Percentiles rank a stretch among this genome's conserved stretches.
Conservation (phyloP, 2,888 invertebrate genomes). For the Cerastis rubricosa region DNA sequence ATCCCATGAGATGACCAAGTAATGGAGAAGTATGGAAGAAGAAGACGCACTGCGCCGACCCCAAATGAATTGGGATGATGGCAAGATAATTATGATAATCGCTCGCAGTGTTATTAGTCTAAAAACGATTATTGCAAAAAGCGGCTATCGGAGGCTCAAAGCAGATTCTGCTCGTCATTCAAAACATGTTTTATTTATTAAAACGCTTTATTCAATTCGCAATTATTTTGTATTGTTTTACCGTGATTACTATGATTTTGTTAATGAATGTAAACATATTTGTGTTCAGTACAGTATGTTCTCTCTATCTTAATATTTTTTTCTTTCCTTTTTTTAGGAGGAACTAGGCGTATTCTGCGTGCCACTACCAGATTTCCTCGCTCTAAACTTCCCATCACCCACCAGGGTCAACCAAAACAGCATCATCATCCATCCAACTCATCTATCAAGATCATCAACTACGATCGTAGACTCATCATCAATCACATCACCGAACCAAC, state of each 20-base stretch:
- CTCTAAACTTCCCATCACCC: slow-evolving; percentile 80
- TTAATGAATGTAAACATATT: neutral
- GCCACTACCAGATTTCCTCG: slow-evolving; percentile 84
- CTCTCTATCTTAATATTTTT: neutral
- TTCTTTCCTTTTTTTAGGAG: slow-evolving; percentile 76
- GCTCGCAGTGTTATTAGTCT: neutral
- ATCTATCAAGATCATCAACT: slow-evolving; percentile 21
- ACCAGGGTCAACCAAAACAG: slow-evolving; percentile 72
- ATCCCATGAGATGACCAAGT: no score
- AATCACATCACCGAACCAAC: slow-evolving; percentile 67
- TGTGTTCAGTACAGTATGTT: neutral
- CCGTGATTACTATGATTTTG: neutral
- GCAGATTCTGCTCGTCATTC: neutral
- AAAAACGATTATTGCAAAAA: neutral
- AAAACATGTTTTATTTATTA: neutral
- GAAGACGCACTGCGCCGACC: no score
- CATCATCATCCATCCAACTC: slow-evolving; percentile 74
- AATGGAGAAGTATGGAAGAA: no score
- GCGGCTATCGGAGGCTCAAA: neutral
- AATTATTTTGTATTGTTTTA: neutral
- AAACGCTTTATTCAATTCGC: neutral
- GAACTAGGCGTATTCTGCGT: slow-evolving; percentile 87
- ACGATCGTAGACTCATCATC: slow-evolving; percentile 68
- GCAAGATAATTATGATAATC: no score
- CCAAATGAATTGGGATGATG: no score